Base-by-base conservation (phyloP, 2,797 vertebrate genomes). In the Sphenodon punctatus region DNA sequence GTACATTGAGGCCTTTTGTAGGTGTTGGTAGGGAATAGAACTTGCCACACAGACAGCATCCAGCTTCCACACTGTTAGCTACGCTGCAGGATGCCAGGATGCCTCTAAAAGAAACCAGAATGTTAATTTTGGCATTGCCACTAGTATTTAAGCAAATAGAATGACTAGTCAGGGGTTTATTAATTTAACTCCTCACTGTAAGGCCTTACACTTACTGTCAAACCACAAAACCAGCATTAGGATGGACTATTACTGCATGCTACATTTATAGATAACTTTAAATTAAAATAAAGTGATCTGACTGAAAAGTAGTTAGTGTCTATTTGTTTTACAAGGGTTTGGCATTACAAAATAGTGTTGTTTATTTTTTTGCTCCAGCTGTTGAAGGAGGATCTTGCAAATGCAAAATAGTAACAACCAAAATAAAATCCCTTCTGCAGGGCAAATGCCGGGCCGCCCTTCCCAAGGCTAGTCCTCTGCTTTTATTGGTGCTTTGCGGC, bases 61-160 rank as follows among this genome's bases (percentile, higher is more conserved):
- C 84, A 86, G 78, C 67, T 80, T 88, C 60, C 91, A 78, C 88
- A 89, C 85, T 72, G 87, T 89, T 84, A 77, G 84, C 90, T 89
- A 63, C 15, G 2, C 75, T 89, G 77, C 80, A 89, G 85, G 68
- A 81, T 79, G 86, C 87, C 83, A 14, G 56, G 63, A 85, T 92
- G 92, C 87, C 89, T 92, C 75, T 81, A 89, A 92, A 89, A 94
- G 93, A 92, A 94, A 94, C 92, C 92, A 92, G 92, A 93, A 93
- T 92, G 92, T 94, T 94, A 93, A 92, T 92, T 92, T 94, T 94
- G 92, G 92, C 92, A 81, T 69, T 64, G 64, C 9, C 53, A 61
- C 88, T 82, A 82, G 77, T 77, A 88, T 93, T 92, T 93, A 84
- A 91, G 93, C 92, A 93, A 93, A 92, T 76, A 91, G 91, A 92